Conservation (phyloP, 2,888 invertebrate species). For the Eupelmus urozonus region DNA sequence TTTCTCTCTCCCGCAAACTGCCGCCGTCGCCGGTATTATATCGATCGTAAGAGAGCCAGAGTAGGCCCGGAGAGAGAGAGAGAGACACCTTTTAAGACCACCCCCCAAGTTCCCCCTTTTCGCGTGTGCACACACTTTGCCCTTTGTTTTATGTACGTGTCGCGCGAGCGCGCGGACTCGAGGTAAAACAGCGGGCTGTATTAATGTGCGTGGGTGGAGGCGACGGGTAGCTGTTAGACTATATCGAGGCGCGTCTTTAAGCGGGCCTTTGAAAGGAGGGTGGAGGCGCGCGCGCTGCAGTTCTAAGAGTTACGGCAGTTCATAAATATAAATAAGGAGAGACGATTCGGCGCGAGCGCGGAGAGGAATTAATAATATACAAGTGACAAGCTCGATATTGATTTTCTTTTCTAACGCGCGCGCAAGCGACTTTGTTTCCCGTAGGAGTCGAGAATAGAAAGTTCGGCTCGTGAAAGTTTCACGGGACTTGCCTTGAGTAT, state of each 20-base stretch:
- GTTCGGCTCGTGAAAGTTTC: too few relatives aligned
- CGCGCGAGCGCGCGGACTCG: neutral
- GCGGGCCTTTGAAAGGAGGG: neutral
- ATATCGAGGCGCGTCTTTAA: too few relatives aligned
- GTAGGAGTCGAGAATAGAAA: too few relatives aligned
- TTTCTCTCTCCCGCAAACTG: neutral
- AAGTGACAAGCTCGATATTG: neutral
- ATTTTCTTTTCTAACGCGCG: too few relatives aligned
- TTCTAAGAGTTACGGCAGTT: neutral
- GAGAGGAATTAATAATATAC: too few relatives aligned
- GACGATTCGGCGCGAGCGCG: neutral
- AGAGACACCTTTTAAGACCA: constrained; percentile 34
- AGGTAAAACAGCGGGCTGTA: neutral
- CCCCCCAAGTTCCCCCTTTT: neutral
- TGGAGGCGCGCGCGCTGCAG: neutral
- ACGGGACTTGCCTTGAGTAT: too few relatives aligned
- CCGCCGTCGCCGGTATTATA: constrained; percentile 28
- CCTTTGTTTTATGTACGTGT: neutral
- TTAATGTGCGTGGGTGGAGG: too few relatives aligned
- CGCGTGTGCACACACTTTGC: neutral
- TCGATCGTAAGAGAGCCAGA: constrained; percentile 33
- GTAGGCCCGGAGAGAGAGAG: neutral
- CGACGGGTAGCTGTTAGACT: too few relatives aligned
- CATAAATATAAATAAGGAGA: constrained; percentile 33
- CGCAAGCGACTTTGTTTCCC: too few relatives aligned